Evolutionary conservation across 2,113 vertebrate genomes (phyloP).

Genomic region (Hippotragus niger): DNA sequence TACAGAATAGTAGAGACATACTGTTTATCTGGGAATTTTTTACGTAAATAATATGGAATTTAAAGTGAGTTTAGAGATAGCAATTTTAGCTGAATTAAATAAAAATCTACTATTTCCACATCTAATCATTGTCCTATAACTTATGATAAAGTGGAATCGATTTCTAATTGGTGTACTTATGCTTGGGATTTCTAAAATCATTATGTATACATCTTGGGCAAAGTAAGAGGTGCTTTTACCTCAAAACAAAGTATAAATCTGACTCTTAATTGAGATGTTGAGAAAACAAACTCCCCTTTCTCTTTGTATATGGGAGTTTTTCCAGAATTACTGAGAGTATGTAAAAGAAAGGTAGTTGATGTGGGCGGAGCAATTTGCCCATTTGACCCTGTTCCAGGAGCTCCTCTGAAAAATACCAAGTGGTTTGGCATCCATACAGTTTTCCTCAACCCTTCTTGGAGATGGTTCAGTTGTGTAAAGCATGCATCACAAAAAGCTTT

Average conservation of each 20-base stretch:
- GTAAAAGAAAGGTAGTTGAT: neutral
- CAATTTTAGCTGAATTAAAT: neutral
- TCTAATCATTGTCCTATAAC: neutral
- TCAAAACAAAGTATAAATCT: neutral
- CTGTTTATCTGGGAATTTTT: neutral
- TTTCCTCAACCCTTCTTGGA: neutral
- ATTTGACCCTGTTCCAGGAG: neutral
- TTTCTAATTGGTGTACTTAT: neutral
- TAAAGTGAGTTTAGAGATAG: neutral
- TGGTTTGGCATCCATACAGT: neutral
- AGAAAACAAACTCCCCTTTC: neutral
- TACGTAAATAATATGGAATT: neutral
- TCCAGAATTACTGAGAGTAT: neutral
- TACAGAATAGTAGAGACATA: neutral
- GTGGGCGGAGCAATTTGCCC: neutral
- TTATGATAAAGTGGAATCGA: neutral
- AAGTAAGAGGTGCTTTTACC: neutral
- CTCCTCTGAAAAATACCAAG: neutral
- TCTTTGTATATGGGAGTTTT: neutral
- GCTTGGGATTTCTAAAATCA: neutral
- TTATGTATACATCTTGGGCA: neutral
- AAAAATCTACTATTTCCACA: neutral
- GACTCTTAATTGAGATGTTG: neutral
- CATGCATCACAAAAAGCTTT: neutral
- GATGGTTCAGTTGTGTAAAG: neutral